Evolutionary conservation across 2,797 vertebrate genomes (phyloP).

Genomic region (Pempheris klunzingeri): DNA sequence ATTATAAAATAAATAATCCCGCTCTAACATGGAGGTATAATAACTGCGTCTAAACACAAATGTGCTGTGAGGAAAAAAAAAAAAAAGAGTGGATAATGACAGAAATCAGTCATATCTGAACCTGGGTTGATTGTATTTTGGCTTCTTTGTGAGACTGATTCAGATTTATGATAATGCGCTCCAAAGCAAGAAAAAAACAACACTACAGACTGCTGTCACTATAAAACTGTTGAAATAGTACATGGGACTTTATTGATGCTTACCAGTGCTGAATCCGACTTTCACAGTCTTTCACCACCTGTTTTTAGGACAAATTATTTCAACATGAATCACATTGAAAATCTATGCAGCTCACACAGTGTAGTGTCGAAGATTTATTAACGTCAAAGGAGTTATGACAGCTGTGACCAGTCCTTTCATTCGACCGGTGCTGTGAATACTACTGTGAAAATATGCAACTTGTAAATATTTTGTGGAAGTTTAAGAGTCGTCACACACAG

Average conservation of each 20-base stretch:
- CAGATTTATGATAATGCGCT: background rate
- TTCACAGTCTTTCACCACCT: conserved; percentile 87
- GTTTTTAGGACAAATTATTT: conserved; percentile 72
- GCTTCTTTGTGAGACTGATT: background rate
- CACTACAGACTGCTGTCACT: background rate
- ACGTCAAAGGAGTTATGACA: background rate
- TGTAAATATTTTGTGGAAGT: background rate
- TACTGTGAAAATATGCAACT: background rate
- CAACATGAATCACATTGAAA: conserved; percentile 31
- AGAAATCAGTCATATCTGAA: background rate
- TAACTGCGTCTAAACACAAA: background rate
- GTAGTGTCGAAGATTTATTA: background rate
- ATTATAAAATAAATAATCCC: background rate
- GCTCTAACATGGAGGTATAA: background rate
- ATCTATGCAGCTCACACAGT: conserved; percentile 8
- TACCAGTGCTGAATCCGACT: conserved; percentile 85
- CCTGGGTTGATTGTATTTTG: background rate
- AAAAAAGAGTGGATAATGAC: background rate
- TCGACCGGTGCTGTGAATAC: background rate
- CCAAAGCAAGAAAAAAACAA: background rate
- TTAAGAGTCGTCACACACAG: background rate
- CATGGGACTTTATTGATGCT: conserved; percentile 50
- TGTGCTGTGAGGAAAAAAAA: background rate
- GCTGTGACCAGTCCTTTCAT: background rate
- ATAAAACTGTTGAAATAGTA: background rate